Percentiles rank a stretch among this genome's conserved stretches.
Evolutionary conservation across 2,797 vertebrate genomes (phyloP).

Genomic region (Propithecus perrieri): DNA sequence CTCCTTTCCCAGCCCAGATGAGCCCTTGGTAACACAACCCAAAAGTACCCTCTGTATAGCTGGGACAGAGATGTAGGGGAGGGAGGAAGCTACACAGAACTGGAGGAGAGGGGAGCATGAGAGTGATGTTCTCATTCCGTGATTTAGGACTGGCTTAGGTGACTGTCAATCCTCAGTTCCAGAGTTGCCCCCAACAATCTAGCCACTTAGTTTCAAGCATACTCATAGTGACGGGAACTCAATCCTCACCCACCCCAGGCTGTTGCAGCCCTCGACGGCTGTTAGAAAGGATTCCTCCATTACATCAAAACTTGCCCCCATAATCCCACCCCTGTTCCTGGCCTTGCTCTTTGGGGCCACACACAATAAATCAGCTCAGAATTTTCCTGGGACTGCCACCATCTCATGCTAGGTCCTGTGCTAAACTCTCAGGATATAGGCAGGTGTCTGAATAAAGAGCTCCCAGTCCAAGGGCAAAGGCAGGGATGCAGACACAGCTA

Average conservation of each 20-base stretch:
- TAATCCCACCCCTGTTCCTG: background rate
- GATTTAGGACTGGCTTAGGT: background rate
- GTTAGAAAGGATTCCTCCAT: background rate
- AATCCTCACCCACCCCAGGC: background rate
- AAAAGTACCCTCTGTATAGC: background rate
- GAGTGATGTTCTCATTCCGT: background rate
- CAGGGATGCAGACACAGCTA: background rate
- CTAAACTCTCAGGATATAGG: background rate
- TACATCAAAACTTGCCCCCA: background rate
- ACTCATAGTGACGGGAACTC: background rate
- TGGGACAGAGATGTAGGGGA: background rate
- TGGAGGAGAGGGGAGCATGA: background rate
- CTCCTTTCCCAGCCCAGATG: background rate
- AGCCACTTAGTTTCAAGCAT: background rate
- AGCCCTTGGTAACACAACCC: background rate
- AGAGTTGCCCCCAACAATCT: background rate
- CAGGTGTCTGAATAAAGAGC: background rate
- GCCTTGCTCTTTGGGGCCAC: background rate
- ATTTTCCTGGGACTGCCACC: background rate
- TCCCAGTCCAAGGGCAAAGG: background rate
- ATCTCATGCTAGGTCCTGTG: background rate
- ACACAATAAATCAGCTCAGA: constrained; percentile 25
- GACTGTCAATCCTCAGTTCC: background rate
- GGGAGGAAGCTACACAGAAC: background rate
- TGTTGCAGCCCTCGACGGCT: background rate